phyloP scores from a whole-genome alignment of 2,113 vertebrate species.

The Menidia beryllina region DNA sequence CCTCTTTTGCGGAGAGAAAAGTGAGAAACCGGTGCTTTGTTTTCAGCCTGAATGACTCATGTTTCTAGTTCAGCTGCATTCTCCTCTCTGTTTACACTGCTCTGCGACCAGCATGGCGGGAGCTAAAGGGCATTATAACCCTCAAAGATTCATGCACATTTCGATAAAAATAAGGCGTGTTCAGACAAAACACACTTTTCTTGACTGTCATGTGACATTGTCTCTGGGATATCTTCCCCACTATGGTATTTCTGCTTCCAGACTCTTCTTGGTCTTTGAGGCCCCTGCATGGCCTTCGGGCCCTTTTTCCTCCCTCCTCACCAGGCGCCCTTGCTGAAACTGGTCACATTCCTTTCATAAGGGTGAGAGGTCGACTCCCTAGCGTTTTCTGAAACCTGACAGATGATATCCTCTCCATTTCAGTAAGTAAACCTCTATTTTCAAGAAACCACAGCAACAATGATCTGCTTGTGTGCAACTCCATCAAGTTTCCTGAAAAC shows the following conservation, averaged over 20 bases:
- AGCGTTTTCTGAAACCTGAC: conserved; percentile 52
- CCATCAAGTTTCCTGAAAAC: conserved; percentile 48
- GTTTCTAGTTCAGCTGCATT: conserved; percentile 10
- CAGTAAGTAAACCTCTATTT: conserved; percentile 67
- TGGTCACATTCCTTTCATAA: conserved; percentile 66
- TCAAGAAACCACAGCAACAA: conserved; percentile 51
- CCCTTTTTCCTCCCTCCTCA: conserved; percentile 44
- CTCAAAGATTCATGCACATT: neutral
- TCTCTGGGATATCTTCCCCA: conserved; percentile 30
- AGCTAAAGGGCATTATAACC: conserved; percentile 18
- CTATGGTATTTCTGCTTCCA: conserved; percentile 30
- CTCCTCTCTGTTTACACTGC: neutral
- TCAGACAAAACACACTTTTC: conserved; percentile 39
- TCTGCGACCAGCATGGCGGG: neutral
- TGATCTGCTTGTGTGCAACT: conserved; percentile 60
- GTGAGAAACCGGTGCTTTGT: neutral
- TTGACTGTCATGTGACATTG: conserved; percentile 43
- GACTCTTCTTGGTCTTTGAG: conserved; percentile 30
- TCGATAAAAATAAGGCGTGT: conserved; percentile 14
- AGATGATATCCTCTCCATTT: conserved; percentile 61
- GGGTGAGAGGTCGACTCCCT: conserved; percentile 65
- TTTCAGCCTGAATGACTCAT: neutral
- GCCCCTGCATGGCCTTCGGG: conserved; percentile 52
- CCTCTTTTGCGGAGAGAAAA: neutral
- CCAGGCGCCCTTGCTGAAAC: conserved; percentile 38